Evolutionary conservation across 2,888 invertebrate genomes (phyloP).

Genomic region (Leucoptera coffeella): DNA sequence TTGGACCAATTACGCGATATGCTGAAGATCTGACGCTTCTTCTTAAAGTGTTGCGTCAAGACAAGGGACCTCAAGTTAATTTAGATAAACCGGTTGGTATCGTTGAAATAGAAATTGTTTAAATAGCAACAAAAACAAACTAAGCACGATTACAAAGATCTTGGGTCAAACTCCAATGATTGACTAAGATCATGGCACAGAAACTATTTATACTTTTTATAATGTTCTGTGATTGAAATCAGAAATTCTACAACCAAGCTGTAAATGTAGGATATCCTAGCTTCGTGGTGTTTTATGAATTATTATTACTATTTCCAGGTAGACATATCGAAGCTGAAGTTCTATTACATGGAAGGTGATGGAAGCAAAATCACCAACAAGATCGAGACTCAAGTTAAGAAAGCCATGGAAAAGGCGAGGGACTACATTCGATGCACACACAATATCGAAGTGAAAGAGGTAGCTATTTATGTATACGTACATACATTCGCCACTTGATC

Average conservation of each 20-base stretch:
- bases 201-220: no score
- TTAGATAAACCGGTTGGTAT: slow-evolving; percentile 31
- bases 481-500: no score
- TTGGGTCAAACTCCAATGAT: no score
- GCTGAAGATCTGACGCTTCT: slow-evolving; percentile 76
- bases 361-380: slow-evolving; percentile 57
- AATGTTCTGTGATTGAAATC: no score
- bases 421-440: slow-evolving; percentile 46
- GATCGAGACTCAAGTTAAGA: slow-evolving; percentile 54
- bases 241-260: no score
- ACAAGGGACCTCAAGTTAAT: slow-evolving; percentile 26
- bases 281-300: no score
- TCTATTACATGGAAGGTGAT: slow-evolving; percentile 78
- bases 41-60: slow-evolving; percentile 61
- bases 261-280: no score
- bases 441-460: slow-evolving; percentile 52
- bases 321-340: slow-evolving; percentile 57
- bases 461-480: no score
- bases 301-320: slow-evolving; percentile 52
- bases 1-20: slow-evolving; percentile 85
- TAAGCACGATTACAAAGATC: no score
- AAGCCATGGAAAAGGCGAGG: slow-evolving; percentile 48
- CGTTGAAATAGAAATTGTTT: no score
- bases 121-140: no score
- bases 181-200: no score